Conservation (phyloP, 2,113 vertebrate genomes). For the Phaethornis superciliosus region DNA sequence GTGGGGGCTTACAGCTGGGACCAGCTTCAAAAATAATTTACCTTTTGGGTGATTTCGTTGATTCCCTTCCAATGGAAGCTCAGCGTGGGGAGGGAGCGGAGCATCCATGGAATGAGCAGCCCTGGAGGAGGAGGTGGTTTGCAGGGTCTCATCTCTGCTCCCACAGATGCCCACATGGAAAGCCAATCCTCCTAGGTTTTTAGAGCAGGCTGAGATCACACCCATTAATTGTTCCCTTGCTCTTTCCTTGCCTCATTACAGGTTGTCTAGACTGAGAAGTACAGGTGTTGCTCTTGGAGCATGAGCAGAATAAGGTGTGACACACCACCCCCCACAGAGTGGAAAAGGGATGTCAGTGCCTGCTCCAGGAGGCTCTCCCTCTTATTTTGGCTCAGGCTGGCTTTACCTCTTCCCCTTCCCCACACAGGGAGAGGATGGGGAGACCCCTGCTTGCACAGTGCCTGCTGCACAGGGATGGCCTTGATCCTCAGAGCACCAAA, state of each 20-base stretch:
- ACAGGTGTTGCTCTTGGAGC: slow-evolving; percentile 32
- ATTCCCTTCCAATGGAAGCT: background rate
- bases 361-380: background rate
- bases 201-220: slow-evolving; percentile 28
- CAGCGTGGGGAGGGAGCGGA: background rate
- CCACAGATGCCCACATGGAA: background rate
- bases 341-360: background rate
- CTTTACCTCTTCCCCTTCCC: background rate
- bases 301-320: background rate
- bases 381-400: background rate
- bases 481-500: background rate
- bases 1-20: fast-evolving
- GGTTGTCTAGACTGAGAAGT: slow-evolving; percentile 53
- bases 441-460: background rate
- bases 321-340: fast-evolving
- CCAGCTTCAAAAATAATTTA: background rate
- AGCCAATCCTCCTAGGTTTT: background rate
- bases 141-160: background rate
- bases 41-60: background rate
- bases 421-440: fast-evolving
- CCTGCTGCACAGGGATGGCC: background rate
- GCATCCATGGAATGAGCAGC: fast-evolving
- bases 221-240: slow-evolving; percentile 10
- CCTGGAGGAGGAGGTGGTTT: background rate
- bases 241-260: slow-evolving; percentile 25